phyloP scores from a whole-genome alignment of 2,797 vertebrate genomes.

The Okamejei kenojei region DNA sequence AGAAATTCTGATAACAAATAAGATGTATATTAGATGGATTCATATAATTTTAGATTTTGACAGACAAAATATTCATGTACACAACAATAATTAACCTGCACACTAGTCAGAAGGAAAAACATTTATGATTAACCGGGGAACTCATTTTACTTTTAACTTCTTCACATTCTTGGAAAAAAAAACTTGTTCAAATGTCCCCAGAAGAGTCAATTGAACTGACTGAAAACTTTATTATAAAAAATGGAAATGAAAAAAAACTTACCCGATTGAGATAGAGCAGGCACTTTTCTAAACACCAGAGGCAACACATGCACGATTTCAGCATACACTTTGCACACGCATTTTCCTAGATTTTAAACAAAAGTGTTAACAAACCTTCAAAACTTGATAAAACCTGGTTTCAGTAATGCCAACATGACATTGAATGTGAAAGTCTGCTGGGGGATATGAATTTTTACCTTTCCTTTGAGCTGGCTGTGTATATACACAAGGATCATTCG shows the following conservation, averaged over 20 bases:
- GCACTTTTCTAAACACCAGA: conserved; percentile 99
- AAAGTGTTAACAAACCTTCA: conserved; percentile 37
- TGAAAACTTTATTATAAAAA: conserved; percentile 1
- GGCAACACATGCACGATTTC: conserved; percentile 92
- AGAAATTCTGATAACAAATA: not conserved
- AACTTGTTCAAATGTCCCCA: not conserved
- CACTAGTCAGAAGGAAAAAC: not conserved
- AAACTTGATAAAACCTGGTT: conserved; percentile 21
- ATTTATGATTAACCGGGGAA: not conserved
- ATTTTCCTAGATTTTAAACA: conserved; percentile 70
- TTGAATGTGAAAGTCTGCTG: not conserved
- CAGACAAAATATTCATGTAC: not conserved
- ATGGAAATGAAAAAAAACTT: conserved; percentile 45
- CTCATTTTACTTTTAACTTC: no score
- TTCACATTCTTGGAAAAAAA: no score
- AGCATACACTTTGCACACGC: conserved; percentile 83
- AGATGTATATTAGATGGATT: not conserved
- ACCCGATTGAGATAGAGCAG: conserved; percentile 98
- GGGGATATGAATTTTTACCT: conserved; percentile 58
- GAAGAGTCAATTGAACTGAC: not conserved
- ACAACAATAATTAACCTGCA: not conserved
- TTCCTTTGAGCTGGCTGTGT: conserved; percentile 92
- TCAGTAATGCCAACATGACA: not conserved
- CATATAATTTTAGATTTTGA: not conserved
- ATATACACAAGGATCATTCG: conserved; percentile 92